phyloP scores from a whole-genome alignment of 2,113 vertebrate genomes.

The Hippocampus guttulatus region DNA sequence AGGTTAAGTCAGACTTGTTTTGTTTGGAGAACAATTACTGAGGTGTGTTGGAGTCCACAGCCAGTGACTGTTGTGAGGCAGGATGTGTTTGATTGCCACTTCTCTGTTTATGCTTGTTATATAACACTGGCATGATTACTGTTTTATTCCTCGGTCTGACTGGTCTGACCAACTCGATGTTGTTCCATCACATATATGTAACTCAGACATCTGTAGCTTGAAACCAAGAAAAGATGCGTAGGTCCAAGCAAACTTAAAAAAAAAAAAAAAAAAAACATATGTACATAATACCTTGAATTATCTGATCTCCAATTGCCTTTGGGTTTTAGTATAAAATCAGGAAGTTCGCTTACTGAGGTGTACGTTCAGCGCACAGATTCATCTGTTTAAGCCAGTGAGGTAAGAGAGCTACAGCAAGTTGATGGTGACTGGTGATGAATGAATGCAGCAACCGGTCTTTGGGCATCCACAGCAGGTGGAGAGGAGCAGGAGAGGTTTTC shows the following conservation, averaged over 20 bases:
- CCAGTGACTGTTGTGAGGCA: not conserved
- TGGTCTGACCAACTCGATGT: not conserved
- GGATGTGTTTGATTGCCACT: not conserved
- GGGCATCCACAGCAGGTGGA: too few species aligned
- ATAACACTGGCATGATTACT: constrained; percentile 8
- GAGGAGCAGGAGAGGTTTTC: too few species aligned
- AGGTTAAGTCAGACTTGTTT: not conserved
- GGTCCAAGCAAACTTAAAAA: not conserved
- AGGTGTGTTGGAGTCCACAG: not conserved
- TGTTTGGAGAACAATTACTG: not conserved
- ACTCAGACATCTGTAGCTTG: not conserved
- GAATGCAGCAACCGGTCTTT: too few species aligned
- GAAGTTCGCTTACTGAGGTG: not conserved
- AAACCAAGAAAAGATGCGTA: not conserved
- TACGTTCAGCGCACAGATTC: too few species aligned
- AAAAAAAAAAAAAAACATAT: too few species aligned
- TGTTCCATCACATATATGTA: not conserved
- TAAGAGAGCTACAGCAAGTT: too few species aligned
- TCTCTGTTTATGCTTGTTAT: not conserved
- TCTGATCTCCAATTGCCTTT: not conserved
- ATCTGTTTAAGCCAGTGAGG: too few species aligned
- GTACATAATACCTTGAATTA: not conserved
- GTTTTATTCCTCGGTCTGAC: not conserved
- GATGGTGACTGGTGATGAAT: too few species aligned
- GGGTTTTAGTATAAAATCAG: not conserved